phyloP scores from a whole-genome alignment of 2,797 vertebrate species.

The Momotus momota region DNA sequence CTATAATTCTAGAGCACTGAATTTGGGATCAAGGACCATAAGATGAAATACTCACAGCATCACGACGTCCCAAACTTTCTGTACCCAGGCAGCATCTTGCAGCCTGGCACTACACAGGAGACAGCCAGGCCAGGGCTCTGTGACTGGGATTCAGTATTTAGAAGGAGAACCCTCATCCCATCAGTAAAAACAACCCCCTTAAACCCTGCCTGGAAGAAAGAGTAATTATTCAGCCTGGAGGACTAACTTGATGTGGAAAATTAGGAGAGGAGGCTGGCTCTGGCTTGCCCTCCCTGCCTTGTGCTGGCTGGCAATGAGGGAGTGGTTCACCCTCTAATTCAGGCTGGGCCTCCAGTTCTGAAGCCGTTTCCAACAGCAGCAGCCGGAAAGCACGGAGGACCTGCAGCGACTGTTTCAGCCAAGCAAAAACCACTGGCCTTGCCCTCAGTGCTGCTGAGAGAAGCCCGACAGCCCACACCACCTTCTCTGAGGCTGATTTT shows the following conservation, averaged over 20 bases:
- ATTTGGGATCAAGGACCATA: not conserved
- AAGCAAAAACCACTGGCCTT: not conserved
- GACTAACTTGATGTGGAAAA: not conserved
- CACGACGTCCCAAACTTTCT: rapidly evolving
- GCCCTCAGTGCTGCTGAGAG: not conserved
- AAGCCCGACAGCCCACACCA: not conserved
- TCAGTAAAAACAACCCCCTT: not conserved
- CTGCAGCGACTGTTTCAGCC: not conserved
- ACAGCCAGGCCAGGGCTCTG: not conserved
- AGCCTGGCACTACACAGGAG: not conserved
- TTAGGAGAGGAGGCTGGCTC: not conserved
- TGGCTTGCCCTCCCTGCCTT: not conserved
- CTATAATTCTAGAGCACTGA: not conserved
- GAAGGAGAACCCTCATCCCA: not conserved
- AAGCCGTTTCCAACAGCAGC: rapidly evolving
- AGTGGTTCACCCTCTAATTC: not conserved
- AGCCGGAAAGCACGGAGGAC: not conserved
- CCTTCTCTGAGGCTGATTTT: not conserved
- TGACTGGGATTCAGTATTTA: not conserved
- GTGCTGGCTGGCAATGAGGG: not conserved
- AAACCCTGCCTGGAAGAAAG: not conserved
- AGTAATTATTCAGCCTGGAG: not conserved
- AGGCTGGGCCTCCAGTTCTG: not conserved
- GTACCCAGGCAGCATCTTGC: not conserved
- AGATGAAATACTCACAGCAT: not conserved